Percentiles rank a stretch among this genome's conserved stretches.
Evolutionary conservation across 2,888 invertebrate genomes (phyloP).

Genomic region (Ormyrus rosae): DNA sequence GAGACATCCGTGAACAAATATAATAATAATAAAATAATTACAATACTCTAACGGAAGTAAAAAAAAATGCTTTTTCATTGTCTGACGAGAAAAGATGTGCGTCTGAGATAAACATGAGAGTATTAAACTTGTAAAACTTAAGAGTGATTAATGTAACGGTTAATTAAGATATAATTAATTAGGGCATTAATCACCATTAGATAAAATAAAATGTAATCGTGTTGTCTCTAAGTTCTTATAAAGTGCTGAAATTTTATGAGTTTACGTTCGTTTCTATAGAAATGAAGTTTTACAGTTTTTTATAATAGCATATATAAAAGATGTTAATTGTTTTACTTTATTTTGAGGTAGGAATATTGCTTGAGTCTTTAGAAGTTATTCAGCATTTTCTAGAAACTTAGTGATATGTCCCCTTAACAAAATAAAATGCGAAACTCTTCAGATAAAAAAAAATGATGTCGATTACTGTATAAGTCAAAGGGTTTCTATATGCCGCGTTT

Average conservation of each 20-base stretch:
- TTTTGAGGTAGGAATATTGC: constrained; percentile 9
- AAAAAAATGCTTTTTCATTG: constrained; percentile 53
- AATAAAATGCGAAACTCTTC: constrained; percentile 36
- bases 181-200: constrained; percentile 48
- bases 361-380: constrained; percentile 19
- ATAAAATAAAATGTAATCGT: constrained; percentile 37
- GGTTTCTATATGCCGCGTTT: constrained; percentile 52
- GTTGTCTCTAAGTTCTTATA: constrained; percentile 37
- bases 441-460: constrained; percentile 39
- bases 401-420: constrained; percentile 37
- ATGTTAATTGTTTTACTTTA: neutral
- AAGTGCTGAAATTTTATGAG: constrained; percentile 37
- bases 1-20: constrained; percentile 44
- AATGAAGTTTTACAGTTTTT: neutral
- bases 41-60: constrained; percentile 28
- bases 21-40: constrained; percentile 42
- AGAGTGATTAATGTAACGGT: constrained; percentile 42
- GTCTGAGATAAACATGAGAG: constrained; percentile 44
- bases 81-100: constrained; percentile 37
- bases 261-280: neutral
- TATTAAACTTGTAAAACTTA: constrained; percentile 43
- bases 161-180: constrained; percentile 46
- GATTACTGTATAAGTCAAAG: constrained; percentile 45
- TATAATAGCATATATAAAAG: neutral
- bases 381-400: constrained; percentile 47